Conservation (phyloP, 2,888 invertebrate genomes). For the Ochlodes sylvanus region DNA sequence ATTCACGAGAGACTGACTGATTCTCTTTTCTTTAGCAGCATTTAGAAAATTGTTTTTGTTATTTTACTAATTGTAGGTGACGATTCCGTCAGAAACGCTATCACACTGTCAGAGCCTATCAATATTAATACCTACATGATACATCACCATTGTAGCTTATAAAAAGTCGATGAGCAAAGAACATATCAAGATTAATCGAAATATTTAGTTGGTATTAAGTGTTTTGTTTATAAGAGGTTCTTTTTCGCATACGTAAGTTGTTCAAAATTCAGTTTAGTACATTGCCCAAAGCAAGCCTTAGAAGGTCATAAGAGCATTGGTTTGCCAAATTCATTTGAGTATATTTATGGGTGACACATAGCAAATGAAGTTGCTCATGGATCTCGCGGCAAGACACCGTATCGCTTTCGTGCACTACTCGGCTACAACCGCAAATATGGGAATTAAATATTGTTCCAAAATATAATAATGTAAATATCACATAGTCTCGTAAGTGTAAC, state of each 20-base stretch:
- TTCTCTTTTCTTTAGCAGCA: conserved; percentile 77
- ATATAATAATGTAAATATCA: conserved; percentile 40
- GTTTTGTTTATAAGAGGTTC: conserved; percentile 65
- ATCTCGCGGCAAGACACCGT: conserved; percentile 31
- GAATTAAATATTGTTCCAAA: conserved; percentile 24
- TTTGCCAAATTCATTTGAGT: conserved; percentile 57
- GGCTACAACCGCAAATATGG: conserved; percentile 1
- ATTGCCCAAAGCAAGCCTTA: conserved; percentile 48
- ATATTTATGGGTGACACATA: conserved; percentile 57
- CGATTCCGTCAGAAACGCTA: conserved; percentile 43
- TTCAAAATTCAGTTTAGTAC: conserved; percentile 73
- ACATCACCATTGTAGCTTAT: conserved; percentile 54
- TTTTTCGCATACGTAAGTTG: conserved; percentile 78
- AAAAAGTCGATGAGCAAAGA: conserved; percentile 62
- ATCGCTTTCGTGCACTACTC: conserved; percentile 15
- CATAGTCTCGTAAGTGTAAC: conserved; percentile 38
- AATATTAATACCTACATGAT: conserved; percentile 45
- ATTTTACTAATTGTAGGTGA: conserved; percentile 61
- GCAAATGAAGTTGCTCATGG: conserved; percentile 52
- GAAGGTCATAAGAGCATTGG: conserved; percentile 41
- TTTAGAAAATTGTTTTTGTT: conserved; percentile 76
- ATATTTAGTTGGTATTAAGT: conserved; percentile 54
- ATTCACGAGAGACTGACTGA: conserved; percentile 81
- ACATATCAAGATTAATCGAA: conserved; percentile 75
- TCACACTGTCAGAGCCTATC: conserved; percentile 48